phyloP scores from a whole-genome alignment of 2,797 vertebrate genomes.

The Tapirus indicus region DNA sequence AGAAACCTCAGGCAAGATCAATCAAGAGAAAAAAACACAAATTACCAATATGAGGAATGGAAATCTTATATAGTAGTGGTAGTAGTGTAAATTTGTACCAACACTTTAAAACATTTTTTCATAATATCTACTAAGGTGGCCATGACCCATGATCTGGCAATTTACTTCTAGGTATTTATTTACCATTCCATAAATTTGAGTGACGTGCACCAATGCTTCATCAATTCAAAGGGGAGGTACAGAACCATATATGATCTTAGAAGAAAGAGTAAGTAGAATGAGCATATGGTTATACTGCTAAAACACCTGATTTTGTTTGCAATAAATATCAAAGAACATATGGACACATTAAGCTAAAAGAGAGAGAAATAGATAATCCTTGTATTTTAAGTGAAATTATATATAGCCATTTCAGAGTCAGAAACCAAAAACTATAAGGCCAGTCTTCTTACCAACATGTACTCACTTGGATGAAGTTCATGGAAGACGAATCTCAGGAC shows the following conservation, averaged over 20 bases:
- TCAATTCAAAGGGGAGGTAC: not conserved
- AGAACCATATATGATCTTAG: not conserved
- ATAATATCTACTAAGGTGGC: not conserved
- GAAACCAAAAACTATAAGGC: not conserved
- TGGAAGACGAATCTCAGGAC: too few relatives aligned
- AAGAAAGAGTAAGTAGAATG: not conserved
- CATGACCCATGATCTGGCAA: not conserved
- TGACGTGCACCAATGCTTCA: not conserved
- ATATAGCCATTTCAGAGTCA: not conserved
- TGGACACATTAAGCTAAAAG: not conserved
- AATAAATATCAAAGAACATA: not conserved
- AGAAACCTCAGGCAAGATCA: not conserved
- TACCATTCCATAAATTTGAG: not conserved
- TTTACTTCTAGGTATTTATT: not conserved
- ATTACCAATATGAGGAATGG: not conserved
- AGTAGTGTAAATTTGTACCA: not conserved
- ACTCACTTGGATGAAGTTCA: too few relatives aligned
- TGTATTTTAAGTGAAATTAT: not conserved
- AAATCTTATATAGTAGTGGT: not conserved
- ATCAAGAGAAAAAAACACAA: not conserved
- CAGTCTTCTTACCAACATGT: too few relatives aligned
- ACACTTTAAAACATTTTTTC: not conserved
- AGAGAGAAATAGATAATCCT: not conserved
- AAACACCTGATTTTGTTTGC: not conserved
- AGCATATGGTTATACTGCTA: not conserved